Evolutionary conservation across 2,888 invertebrate genomes (phyloP), one percentile per base, ranked within the genome.

Genomic region (Scaptomyza tumidula): DNA sequence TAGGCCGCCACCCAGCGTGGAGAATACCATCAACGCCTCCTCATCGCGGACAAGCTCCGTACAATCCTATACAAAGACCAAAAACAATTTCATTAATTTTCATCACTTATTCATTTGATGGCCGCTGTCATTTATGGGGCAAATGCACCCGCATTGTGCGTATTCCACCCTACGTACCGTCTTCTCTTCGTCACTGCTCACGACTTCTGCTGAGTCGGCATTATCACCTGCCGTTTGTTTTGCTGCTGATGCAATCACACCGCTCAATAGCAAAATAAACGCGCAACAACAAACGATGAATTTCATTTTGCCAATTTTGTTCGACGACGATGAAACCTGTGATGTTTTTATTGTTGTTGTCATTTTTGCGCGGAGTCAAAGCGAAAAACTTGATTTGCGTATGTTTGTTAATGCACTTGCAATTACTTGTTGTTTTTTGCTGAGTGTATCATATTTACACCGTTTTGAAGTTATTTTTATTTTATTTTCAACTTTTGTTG

Each of bases 1-100:
- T 90, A 99, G 95, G 73, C 96, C 96, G 78, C 99, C 99, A 90
- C 98, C 98, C 81, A 99, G 94, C 49, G 99, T 99, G 46, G 98
- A 97, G 90, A 98, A 96, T 71, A 99, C 94, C 80, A 99, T 92
- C 45, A 96, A 93, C 75, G 96, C 94, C 89, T 96, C 95, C 90
- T 95, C 95, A 82, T 95, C 95, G 70, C 95, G 93, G 46, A 95
- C 95, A 82, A 96, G 90, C 86, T 95, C 95, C 6, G 95, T 95
- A 86, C 92, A 94, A 78, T 93, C 93, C 86, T 86, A 61, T 31
- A 19, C 14, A 24, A 41, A 49, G 16, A 65, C 49, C 46, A 49
- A 44, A 56, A 75, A 49, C 55, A 71, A 66, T 61, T 64, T 59
- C 33, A 35, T 59, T 70, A 60, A 75, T 57, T 57, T 27, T 37